Conservation (phyloP, 2,113 vertebrate species). For the Lucifuga dentata region DNA sequence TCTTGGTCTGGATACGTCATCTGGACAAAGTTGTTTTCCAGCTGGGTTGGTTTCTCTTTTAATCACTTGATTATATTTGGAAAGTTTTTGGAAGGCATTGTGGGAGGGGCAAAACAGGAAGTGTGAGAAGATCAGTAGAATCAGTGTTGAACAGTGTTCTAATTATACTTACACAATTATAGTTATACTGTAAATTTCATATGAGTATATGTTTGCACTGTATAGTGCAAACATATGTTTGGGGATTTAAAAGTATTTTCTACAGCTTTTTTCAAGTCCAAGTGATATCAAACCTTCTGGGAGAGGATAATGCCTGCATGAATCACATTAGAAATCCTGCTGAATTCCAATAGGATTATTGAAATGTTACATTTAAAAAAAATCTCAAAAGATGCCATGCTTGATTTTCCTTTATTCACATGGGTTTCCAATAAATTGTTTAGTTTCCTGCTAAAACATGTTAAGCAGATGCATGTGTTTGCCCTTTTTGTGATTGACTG, state of each 20-base stretch:
- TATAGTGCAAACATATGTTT: too few species aligned
- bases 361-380: constrained; percentile 4
- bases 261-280: neutral
- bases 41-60: constrained; percentile 9
- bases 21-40: neutral
- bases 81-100: constrained; percentile 18
- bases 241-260: too few species aligned
- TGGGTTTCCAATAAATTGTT: constrained; percentile 26
- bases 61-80: constrained; percentile 2
- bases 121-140: constrained; percentile 12
- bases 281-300: constrained; percentile 14
- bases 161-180: neutral
- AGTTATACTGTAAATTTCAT: too few species aligned
- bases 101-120: constrained; percentile 2
- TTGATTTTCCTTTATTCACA: neutral
- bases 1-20: constrained; percentile 25
- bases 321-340: constrained; percentile 28
- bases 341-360: constrained; percentile 18
- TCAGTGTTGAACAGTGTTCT: constrained; percentile 1
- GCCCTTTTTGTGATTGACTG: constrained; percentile 14
- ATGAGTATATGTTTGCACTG: too few species aligned
- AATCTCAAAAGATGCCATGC: constrained; percentile 1
- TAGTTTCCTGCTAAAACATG: constrained; percentile 11
- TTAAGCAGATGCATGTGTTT: constrained; percentile 8
- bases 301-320: constrained; percentile 21